phyloP scores from a whole-genome alignment of 2,113 vertebrate genomes.

The Leucopsar rothschildi region DNA sequence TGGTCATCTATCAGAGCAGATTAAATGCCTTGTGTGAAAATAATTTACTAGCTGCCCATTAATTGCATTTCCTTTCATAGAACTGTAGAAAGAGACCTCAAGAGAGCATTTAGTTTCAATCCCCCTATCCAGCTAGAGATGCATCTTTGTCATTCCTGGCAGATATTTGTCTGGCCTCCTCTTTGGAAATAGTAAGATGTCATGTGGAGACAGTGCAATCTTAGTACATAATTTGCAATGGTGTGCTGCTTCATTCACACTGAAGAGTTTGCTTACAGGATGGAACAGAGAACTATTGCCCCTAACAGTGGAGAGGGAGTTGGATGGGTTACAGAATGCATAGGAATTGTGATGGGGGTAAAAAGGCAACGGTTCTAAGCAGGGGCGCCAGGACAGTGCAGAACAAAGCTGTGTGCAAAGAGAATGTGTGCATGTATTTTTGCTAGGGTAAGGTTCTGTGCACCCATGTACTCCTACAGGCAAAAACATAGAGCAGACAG shows the following conservation, averaged over 20 bases:
- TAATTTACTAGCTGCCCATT: constrained; percentile 13
- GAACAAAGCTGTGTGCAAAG: neutral
- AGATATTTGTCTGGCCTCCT: neutral
- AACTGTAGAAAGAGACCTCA: constrained; percentile 1
- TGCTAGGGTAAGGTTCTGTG: neutral
- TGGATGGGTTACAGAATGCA: neutral
- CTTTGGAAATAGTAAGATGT: neutral
- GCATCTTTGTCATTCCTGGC: neutral
- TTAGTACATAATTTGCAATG: neutral
- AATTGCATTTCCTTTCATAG: neutral
- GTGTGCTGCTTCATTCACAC: neutral
- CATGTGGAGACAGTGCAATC: neutral
- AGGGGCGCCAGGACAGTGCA: neutral
- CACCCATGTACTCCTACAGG: neutral
- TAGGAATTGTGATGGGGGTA: neutral
- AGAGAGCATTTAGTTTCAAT: constrained; percentile 20
- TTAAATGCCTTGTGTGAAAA: constrained; percentile 36
- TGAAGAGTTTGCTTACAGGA: neutral
- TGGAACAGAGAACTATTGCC: neutral
- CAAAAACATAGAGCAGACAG: neutral
- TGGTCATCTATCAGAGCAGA: constrained; percentile 3
- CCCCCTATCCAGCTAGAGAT: neutral
- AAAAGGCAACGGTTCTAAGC: neutral
- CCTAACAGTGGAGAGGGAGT: neutral
- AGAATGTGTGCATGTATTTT: rapidly evolving